phyloP scores from a whole-genome alignment of 2,113 vertebrate species.

The Paramormyrops kingsleyae region DNA sequence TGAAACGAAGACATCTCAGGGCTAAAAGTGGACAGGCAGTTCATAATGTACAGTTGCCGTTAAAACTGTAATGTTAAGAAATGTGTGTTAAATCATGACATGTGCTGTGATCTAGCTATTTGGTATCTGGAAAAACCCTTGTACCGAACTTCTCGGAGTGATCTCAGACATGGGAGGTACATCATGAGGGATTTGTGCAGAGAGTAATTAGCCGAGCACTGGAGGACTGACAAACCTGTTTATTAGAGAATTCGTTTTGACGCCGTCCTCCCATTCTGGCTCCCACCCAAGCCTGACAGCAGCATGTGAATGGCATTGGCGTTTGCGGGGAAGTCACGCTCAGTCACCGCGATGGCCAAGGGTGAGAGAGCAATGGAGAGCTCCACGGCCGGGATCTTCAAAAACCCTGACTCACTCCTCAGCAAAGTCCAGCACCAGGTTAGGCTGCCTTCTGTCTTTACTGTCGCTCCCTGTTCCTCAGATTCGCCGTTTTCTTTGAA shows the following conservation, averaged over 20 bases:
- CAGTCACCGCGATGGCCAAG: constrained; percentile 56
- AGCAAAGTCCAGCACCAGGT: constrained; percentile 60
- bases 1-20: neutral
- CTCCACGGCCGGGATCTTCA: constrained; percentile 46
- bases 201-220: neutral
- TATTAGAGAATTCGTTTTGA: constrained; percentile 27
- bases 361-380: constrained; percentile 47
- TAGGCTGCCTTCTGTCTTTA: constrained; percentile 18
- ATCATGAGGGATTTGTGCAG: neutral
- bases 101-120: neutral
- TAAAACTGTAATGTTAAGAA: neutral
- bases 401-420: constrained; percentile 48
- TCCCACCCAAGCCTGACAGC: constrained; percentile 43
- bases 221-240: constrained; percentile 20
- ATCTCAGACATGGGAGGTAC: neutral
- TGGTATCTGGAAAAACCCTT: no score
- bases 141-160: neutral
- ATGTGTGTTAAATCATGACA: neutral
- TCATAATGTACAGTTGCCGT: neutral
- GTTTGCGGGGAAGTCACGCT: constrained; percentile 22
- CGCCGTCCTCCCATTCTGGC: constrained; percentile 41
- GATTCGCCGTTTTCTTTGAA: neutral
- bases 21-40: neutral
- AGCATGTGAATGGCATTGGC: constrained; percentile 50
- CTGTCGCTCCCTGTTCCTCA: neutral